Base-by-base conservation (phyloP, 35 echinoderm and acorn worm genomes). In the Chiridota heheva region DNA sequence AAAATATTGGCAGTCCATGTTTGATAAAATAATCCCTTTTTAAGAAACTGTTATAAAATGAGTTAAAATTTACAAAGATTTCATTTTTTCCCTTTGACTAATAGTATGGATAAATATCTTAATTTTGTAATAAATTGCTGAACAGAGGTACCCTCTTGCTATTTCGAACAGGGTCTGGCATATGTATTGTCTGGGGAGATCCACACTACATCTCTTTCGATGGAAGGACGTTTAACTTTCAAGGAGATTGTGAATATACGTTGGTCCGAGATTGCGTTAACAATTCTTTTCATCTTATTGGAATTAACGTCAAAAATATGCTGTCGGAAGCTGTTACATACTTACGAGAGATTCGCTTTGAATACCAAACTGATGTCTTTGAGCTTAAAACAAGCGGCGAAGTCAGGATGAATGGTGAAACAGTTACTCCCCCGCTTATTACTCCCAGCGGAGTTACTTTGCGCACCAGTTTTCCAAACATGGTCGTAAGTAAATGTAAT, bases 131-230 rank as follows among this genome's bases (percentile, higher is more conserved):
- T n/a, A n/a, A n/a, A n/a, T n/a, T n/a, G n/a, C n/a, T n/a, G n/a
- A n/a, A n/a, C n/a, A n/a, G n/a, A n/a, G 7, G 22, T 10, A 33
- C 29, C 5, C 31, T 36, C 40, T 10, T 36, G n/a, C 40, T 70
- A 35, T 10, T 7, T 3, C 6, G 22, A 5, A 5, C 38, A 91
- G 89, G 60, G 22, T 77, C 58, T 26, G 76, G 82, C 24, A 86
- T 91, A 24, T 91, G 89, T 57, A 86, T 86, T 51, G 89, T 83
- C 6, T 86, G 63, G 73, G 82, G 82, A 24, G 75, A 85, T 51
- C 89, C 89, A 15, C 82, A 91, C 61, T 91, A 86, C 75, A n/a
- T 86, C 62, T 86, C 89, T 4, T 91, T 91, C 53, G 89, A 91
- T 37, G 61, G 41, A 2, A 45, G 46, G 30, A 80, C 72, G 82